Base-by-base conservation (phyloP, 2,113 vertebrate genomes). In the Gobiocypris rarus region DNA sequence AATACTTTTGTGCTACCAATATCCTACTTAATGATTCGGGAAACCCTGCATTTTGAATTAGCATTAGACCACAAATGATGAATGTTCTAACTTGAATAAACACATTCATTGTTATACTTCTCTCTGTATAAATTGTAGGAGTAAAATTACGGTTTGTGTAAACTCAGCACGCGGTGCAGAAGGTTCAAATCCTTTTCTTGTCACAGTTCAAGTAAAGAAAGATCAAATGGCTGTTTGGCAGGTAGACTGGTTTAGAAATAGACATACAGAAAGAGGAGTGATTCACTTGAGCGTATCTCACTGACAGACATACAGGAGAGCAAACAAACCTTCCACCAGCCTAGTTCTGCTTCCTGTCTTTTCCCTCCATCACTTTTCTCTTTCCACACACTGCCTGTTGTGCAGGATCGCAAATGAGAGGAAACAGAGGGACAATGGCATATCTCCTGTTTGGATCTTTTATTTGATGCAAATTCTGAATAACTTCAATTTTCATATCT, bases 201-300 rank as follows among this genome's bases (percentile, higher is more conserved):
- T 48, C 77, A 19, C 15, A 31, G 77, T 22, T 4, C 59, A 22
- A 13, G 77, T 50, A 80, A 52, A 67, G 24, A 80, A 65, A 67
- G 61, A 67, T 67, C 59, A 67, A 34, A 67, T 48, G 19, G 19
- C 24, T 50, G 61, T 80, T 80, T 80, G 59, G 41, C 77, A 80
- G 59, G 59, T 50, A 80, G 59, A 50, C 24, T 4, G 15, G 43
- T 48, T 67, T 50, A 80, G 41, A 80, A 67, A 80, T 50, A 80
- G 77, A 13, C 77, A 65, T 10, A 28, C 76, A 78, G 61, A 28
- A 38, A 61, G 56, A 77, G 4, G 54, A 78, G 76, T 61, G 76
- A 78, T 63, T 78, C 76, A 78, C 56, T 78, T 24, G 56, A 78
- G 43, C n/a, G 14, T 78, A 43, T 63, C 24, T 77, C 34, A 76